Evolutionary conservation across 2,888 invertebrate species (phyloP).

Genomic region (Drosophila macrospina): DNA sequence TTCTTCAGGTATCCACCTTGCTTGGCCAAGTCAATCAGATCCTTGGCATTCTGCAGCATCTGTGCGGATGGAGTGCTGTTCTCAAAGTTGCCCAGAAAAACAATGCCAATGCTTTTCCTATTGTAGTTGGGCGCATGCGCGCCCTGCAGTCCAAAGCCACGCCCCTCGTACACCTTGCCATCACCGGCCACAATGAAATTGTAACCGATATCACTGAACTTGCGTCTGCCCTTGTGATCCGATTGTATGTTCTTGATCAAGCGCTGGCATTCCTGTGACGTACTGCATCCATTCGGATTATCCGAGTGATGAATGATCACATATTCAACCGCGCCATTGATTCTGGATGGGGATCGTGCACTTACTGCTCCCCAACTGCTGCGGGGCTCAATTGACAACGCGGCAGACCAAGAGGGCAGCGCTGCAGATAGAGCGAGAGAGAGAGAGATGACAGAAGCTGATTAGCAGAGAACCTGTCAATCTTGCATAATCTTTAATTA

Average conservation of each 20-base stretch:
- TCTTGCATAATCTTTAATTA: conserved; percentile 29
- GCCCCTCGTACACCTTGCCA: conserved; percentile 89
- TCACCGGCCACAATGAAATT: conserved; percentile 92
- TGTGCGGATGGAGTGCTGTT: conserved; percentile 86
- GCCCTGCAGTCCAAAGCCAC: conserved; percentile 89
- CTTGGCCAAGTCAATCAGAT: conserved; percentile 88
- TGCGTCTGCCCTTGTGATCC: conserved; percentile 87
- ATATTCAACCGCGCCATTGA: conserved; percentile 87
- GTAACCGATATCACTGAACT: conserved; percentile 90
- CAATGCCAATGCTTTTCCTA: conserved; percentile 89
- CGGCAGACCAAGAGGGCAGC: conserved; percentile 32
- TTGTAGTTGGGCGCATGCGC: conserved; percentile 90
- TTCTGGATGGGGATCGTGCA: conserved; percentile 85
- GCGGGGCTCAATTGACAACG: conserved; percentile 80
- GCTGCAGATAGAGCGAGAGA: conserved; percentile 22
- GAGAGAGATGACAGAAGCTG: neutral
- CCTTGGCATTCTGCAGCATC: conserved; percentile 88
- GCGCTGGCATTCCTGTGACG: conserved; percentile 86
- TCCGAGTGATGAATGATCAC: conserved; percentile 91
- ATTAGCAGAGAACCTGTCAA: neutral
- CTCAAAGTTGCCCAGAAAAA: conserved; percentile 87
- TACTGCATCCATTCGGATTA: conserved; percentile 87
- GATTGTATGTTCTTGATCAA: conserved; percentile 89
- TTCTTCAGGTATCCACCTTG: conserved; percentile 87
- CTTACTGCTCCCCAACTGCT: conserved; percentile 87